Evolutionary conservation across 2,888 invertebrate genomes (phyloP).

Genomic region (Nephrotoma flavescens): DNA sequence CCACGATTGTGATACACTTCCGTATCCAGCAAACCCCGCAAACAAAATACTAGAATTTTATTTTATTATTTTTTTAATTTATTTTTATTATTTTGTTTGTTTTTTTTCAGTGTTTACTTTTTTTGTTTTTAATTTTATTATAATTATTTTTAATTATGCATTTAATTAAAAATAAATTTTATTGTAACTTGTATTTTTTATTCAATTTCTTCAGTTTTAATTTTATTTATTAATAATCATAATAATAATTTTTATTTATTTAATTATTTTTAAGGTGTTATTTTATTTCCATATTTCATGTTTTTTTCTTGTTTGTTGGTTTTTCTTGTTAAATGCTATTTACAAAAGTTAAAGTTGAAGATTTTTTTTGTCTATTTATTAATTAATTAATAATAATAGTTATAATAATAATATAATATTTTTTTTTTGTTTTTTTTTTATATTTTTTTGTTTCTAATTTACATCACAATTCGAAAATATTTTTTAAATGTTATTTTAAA

Average conservation of each 20-base stretch:
- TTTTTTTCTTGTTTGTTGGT: not conserved
- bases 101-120: not conserved
- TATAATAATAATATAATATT: not conserved
- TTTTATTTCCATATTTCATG: slow-evolving; percentile 6
- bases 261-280: slow-evolving; percentile 6
- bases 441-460: not conserved
- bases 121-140: not conserved
- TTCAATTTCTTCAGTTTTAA: not conserved
- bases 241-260: slow-evolving; percentile 6
- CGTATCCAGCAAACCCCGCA: not conserved
- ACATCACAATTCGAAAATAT: slow-evolving; percentile 3
- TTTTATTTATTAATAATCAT: not conserved
- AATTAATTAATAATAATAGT: not conserved
- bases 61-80: not conserved
- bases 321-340: slow-evolving; percentile 37
- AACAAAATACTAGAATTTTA: not conserved
- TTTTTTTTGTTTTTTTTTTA: not conserved
- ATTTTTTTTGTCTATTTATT: not conserved
- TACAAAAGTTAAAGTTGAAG: not conserved
- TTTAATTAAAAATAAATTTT: not conserved
- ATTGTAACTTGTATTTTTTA: not conserved
- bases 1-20: no score
- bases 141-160: not conserved
- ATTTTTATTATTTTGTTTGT: not conserved
- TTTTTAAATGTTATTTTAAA: not conserved